Evolutionary conservation across 1,140 invertebrate genomes (phyloP).

Genomic region (Olivierus martensii): DNA sequence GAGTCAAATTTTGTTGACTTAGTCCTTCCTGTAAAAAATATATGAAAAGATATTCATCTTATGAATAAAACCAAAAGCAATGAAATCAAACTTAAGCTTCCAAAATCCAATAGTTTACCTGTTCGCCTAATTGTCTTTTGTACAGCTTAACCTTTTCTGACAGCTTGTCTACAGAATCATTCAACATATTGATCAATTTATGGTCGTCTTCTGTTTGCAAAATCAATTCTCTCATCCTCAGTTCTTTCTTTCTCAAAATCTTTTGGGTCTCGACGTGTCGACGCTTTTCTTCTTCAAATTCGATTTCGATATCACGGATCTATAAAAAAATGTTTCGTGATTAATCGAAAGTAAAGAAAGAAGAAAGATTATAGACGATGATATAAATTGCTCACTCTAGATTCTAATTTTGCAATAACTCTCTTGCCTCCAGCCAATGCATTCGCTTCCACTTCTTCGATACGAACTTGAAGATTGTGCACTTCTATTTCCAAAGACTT

Average conservation of each 20-base stretch:
- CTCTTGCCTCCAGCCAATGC: conserved; percentile 90
- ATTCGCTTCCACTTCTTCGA: conserved; percentile 93
- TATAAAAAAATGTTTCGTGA: background rate
- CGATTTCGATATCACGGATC: conserved; percentile 83
- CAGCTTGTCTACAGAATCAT: conserved; percentile 75
- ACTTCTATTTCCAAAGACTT: conserved; percentile 94
- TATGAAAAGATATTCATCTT: background rate
- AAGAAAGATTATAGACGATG: too few species aligned
- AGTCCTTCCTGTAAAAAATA: conserved; percentile 62
- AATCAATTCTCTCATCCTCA: conserved; percentile 81
- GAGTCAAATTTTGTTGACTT: conserved; percentile 80
- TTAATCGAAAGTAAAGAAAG: background rate
- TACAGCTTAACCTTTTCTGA: conserved; percentile 79
- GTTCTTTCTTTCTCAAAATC: conserved; percentile 93
- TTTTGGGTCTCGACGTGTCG: conserved; percentile 92
- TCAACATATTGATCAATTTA: conserved; percentile 78
- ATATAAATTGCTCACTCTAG: conserved; percentile 38
- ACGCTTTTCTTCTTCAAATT: conserved; percentile 88
- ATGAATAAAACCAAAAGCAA: background rate
- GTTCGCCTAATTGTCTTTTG: conserved; percentile 88
- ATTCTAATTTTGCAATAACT: conserved; percentile 93
- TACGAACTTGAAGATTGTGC: conserved; percentile 84
- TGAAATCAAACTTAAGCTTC: background rate
- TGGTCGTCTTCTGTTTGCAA: conserved; percentile 87
- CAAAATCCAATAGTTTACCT: conserved; percentile 35